Base-by-base conservation (phyloP, 2,113 vertebrate genomes). In the Thalassoma bifasciatum region DNA sequence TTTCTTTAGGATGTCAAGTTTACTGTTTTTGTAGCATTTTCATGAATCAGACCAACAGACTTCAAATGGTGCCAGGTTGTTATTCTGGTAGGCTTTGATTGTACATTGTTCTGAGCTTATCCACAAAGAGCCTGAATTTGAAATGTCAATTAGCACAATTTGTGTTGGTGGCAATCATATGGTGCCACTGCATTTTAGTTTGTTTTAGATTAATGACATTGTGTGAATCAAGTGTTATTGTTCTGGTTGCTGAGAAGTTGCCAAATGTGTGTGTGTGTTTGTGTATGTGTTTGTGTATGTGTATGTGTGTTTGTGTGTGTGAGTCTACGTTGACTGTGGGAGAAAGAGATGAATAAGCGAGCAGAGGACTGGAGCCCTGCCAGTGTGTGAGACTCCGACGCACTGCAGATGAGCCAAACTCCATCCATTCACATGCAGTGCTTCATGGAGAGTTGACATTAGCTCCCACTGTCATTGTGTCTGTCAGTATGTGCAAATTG, bases 381-480 rank as follows among this genome's bases (percentile, higher is more conserved):
- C 92, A 92, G 70, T 58, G 49, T 13, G 72, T 47, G 82, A 87
- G 88, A 89, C 89, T 86, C 75, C 63, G 88, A 85, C 84, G 70
- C 88, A 90, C 86, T 91, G 91, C 91, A 93, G 92, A 92, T 87
- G 84, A 91, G 89, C 77, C 84, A 79, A 85, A 84, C 88, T 83
- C 80, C 73, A 72, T 86, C 78, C 84, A 63, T 87, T 89, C 85
- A 84, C 84, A 87, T 61, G 77, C 34, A 64, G 81, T 58, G 40
- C 58, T 78, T 78, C 16, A 36, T 67, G 71, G 71, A 46, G 30
- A 34, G 51, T 71, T 66, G 77, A 66, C 75, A 49, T 79, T 74
- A 77, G 72, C 69, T 78, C 56, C 37, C 77, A 26, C 30, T 0
- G 17, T 49, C 26, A 1, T 9, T 24, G 17, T 30, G 58, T 53